Percentiles rank a stretch among this genome's conserved stretches.
phyloP scores from a whole-genome alignment of 2,113 vertebrate genomes.

The Neopipo cinnamomea region DNA sequence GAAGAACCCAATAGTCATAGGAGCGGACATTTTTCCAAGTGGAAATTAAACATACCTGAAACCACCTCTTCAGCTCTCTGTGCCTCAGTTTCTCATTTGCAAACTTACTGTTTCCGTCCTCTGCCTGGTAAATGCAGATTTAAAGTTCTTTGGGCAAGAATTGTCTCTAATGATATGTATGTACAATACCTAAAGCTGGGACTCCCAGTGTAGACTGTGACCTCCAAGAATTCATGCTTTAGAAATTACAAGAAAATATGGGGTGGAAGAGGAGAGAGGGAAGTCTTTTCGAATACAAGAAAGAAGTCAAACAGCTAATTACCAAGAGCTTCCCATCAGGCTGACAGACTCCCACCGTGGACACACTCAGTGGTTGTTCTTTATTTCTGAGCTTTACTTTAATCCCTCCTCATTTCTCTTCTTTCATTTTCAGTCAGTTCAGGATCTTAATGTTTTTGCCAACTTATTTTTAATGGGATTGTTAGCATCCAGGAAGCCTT shows the following conservation, averaged over 20 bases:
- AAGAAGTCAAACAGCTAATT: constrained; percentile 33
- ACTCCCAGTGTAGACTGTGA: neutral
- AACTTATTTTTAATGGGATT: constrained; percentile 65
- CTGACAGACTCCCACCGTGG: constrained; percentile 19
- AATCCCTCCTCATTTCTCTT: constrained; percentile 63
- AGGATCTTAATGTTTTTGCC: constrained; percentile 53
- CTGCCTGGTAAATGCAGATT: neutral
- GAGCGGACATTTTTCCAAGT: neutral
- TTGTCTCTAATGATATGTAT: neutral
- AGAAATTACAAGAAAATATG: neutral
- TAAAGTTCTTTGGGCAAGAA: neutral
- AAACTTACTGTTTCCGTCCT: neutral
- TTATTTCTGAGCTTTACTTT: constrained; percentile 56
- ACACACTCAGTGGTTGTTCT: constrained; percentile 45
- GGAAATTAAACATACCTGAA: neutral
- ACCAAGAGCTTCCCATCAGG: constrained; percentile 14
- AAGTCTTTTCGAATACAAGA: neutral
- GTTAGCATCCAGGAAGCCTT: constrained; percentile 63
- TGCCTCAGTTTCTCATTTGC: neutral
- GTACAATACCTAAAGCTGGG: neutral
- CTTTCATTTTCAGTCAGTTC: constrained; percentile 58
- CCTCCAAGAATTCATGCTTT: neutral
- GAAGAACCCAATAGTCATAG: neutral
- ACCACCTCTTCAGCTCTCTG: neutral
- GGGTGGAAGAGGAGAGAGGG: neutral